Base-by-base conservation (phyloP, 2,797 vertebrate species). In the Muscicapa comitata region DNA sequence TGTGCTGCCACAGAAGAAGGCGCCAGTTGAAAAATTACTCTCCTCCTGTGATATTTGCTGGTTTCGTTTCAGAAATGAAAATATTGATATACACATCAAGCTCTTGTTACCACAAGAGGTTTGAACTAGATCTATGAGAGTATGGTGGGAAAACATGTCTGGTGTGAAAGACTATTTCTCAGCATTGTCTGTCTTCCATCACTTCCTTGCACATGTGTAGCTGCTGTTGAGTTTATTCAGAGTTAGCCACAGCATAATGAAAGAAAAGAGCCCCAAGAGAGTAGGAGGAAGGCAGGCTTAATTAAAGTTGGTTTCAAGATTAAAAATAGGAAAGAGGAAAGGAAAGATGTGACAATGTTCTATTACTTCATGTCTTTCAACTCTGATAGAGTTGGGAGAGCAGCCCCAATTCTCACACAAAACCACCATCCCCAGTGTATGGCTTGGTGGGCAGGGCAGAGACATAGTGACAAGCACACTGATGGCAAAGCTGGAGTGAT, bases 1-100 rank as follows among this genome's bases (percentile, higher is more conserved):
- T 92, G 94, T 94, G 95, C 88, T 92, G 73, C 80, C 93, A 88
- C 57, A 54, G 77, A 93, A 89, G 90, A 93, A 96, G 95, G 84
- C 72, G 50, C 88, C 62, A 66, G 83, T 43, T 95, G 94, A 97
- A 96, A 97, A 94, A 94, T 94, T 92, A 76, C 78, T 90, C 86
- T 85, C 13, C 59, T 95, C 72, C 95, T 73, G 58, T 42, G 42
- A 94, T 96, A 96, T 96, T 96, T 96, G 88, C 96, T 86, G 86
- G 73, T 92, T 87, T 68, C 47, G 54, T 88, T 91, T 84, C 73
- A 70, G 55, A 72, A 95, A 86, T 21, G 55, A 95, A 86, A 96
- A 96, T 95, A 96, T 66, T 96, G 94, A 94, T 95, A 94, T 67
- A 83, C 26, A 70, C 55, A 92, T 81, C 63, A 87, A 94, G 77